Evolutionary conservation across 2,888 invertebrate genomes (phyloP).

Genomic region (Penaeus monodon): DNA sequence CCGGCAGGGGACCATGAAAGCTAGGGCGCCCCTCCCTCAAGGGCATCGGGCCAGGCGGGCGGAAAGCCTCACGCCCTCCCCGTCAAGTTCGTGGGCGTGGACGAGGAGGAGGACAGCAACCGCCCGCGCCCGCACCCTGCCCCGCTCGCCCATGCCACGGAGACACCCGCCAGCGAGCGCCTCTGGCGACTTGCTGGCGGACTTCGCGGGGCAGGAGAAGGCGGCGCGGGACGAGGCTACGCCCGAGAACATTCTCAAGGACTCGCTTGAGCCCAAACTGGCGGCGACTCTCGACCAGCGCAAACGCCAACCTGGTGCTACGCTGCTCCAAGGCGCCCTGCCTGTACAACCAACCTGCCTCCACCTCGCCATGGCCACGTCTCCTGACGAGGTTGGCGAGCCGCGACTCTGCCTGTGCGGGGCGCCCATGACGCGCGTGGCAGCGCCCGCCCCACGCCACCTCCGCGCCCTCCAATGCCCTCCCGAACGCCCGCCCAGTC

Average conservation of each 20-base stretch:
- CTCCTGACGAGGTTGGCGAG: constrained; percentile 54
- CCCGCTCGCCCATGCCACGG: constrained; percentile 69
- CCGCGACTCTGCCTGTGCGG: constrained; percentile 62
- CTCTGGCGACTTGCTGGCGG: constrained; percentile 72
- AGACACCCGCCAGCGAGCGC: constrained; percentile 61
- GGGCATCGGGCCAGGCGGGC: constrained; percentile 62
- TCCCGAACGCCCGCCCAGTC: constrained; percentile 42
- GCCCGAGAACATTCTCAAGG: constrained; percentile 70
- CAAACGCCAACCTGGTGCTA: constrained; percentile 62
- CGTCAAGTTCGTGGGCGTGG: constrained; percentile 69
- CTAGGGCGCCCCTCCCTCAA: constrained; percentile 50
- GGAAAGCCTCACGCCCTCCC: constrained; percentile 68
- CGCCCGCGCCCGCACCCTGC: constrained; percentile 63
- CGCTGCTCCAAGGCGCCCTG: constrained; percentile 61
- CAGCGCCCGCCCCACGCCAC: constrained; percentile 47
- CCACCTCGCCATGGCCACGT: constrained; percentile 55
- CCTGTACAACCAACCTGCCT: constrained; percentile 61
- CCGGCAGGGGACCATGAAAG: constrained; percentile 40
- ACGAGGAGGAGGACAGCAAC: constrained; percentile 66
- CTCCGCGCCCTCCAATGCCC: constrained; percentile 45
- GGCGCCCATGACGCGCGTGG: constrained; percentile 60
- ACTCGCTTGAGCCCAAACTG: constrained; percentile 60
- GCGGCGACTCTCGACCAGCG: constrained; percentile 59
- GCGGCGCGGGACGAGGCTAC: constrained; percentile 70
- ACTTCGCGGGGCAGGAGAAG: constrained; percentile 68